Conservation (phyloP, 1,140 invertebrate genomes). For the Procambarus virginalis region DNA sequence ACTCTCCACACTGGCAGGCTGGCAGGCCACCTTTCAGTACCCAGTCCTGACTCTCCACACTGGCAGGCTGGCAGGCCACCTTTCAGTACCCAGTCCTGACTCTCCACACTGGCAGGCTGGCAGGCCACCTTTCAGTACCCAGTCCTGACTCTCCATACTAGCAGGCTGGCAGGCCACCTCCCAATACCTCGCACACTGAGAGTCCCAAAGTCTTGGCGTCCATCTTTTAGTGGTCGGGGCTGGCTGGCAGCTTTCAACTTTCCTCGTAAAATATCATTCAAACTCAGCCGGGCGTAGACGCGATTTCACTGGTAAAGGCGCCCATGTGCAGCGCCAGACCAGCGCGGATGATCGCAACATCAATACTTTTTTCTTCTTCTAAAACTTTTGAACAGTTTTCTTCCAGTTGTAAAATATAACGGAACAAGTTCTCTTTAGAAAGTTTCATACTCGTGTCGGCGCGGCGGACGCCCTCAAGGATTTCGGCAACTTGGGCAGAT, state of each 20-base stretch:
- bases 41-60: no score
- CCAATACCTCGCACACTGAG: neutral
- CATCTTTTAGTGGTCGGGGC: slow-evolving; percentile 2
- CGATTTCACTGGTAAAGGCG: neutral
- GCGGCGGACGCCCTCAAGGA: no score
- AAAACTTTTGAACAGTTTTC: neutral
- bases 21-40: no score
- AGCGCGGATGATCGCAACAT: neutral
- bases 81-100: no score
- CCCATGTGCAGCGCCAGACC: neutral
- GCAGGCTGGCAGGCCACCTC: no score
- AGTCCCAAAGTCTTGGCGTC: neutral
- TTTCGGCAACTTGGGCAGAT: no score
- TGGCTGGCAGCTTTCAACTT: slow-evolving; percentile 2
- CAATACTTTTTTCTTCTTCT: neutral
- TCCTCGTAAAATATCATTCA: slow-evolving; percentile 8
- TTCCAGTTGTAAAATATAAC: slow-evolving; percentile 2
- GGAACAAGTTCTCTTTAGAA: neutral
- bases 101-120: no score
- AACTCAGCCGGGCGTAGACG: slow-evolving; percentile 8
- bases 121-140: no score
- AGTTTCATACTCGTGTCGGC: neutral
- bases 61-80: no score
- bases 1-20: no score
- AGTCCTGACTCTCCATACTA: no score